These are phyloP conservation scores for Drosophila nebulosa DNA, from an alignment of 1,140 invertebrate genomes.

Conservation along the genomic window DNA sequence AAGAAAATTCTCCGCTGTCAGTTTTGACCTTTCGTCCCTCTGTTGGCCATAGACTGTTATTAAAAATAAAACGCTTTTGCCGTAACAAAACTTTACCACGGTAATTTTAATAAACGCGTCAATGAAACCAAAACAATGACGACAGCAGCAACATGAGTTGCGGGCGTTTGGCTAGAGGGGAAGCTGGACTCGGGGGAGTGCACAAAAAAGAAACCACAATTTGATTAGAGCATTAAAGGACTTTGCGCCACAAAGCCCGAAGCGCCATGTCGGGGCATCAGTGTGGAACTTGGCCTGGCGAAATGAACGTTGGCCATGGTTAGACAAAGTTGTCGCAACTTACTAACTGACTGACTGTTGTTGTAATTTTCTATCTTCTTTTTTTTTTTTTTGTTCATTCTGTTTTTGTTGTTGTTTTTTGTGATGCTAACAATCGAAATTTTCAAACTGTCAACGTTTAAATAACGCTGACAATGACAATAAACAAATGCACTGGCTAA, in stretches of 20 bases:
- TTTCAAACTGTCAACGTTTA: conserved; percentile 71
- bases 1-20: background rate
- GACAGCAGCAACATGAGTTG: conserved; percentile 48
- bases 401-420: conserved; percentile 5
- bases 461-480: conserved; percentile 77
- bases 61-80: conserved; percentile 57
- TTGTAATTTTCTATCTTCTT: conserved; percentile 36
- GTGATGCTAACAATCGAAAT: conserved; percentile 22
- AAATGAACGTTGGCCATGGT: conserved; percentile 13
- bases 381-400: background rate
- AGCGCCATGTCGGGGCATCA: conserved; percentile 40
- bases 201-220: conserved; percentile 75
- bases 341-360: conserved; percentile 14
- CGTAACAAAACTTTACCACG: conserved; percentile 56
- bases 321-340: conserved; percentile 56
- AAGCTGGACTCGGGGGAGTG: conserved; percentile 25
- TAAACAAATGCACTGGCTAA: conserved; percentile 69
- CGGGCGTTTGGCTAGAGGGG: conserved; percentile 8
- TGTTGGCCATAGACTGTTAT: conserved; percentile 21
- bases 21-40: background rate
- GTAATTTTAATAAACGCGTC: conserved; percentile 78
- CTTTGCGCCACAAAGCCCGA: conserved; percentile 66
- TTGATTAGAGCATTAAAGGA: conserved; percentile 78
- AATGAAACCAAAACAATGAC: conserved; percentile 77
- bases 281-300: conserved; percentile 34